Conservation (phyloP, 1,140 invertebrate species). For the Drosophila pandora region DNA sequence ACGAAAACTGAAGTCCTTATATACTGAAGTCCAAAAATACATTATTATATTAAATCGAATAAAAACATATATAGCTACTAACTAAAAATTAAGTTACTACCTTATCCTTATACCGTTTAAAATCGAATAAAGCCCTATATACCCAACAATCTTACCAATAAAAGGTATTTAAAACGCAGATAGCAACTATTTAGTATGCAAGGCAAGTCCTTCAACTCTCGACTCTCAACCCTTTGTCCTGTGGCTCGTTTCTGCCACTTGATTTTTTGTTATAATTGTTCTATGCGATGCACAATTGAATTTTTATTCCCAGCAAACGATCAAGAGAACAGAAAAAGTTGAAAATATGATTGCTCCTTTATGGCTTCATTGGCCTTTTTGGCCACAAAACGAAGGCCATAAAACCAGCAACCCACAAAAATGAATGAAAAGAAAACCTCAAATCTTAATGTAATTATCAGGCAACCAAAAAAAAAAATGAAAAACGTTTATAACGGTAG, state of each 20-base stretch:
- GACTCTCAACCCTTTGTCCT: constrained; percentile 37
- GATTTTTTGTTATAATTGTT: constrained; percentile 72
- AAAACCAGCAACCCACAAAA: constrained; percentile 25
- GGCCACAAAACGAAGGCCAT: constrained; percentile 38
- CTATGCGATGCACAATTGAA: constrained; percentile 63
- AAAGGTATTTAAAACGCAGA: not conserved
- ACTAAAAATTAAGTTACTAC: too few species aligned
- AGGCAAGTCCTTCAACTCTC: constrained; percentile 54
- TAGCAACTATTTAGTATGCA: constrained; percentile 65
- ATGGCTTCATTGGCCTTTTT: constrained; percentile 28
- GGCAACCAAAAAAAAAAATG: constrained; percentile 19
- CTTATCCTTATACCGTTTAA: too few species aligned
- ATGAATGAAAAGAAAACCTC: constrained; percentile 36
- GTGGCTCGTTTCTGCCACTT: constrained; percentile 25
- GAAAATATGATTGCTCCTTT: constrained; percentile 28
- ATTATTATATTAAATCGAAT: too few species aligned
- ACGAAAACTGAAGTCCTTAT: too few species aligned
- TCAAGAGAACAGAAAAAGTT: constrained; percentile 17
- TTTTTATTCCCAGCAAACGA: constrained; percentile 60
- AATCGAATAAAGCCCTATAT: not conserved
- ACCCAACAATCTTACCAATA: not conserved
- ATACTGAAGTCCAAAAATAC: too few species aligned
- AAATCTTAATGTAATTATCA: constrained; percentile 73
- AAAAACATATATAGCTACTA: too few species aligned
- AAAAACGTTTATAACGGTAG: constrained; percentile 55